These are phyloP conservation scores for Xerus rutilus DNA, from an alignment of 2,797 vertebrate genomes.

Conservation along the genomic window DNA sequence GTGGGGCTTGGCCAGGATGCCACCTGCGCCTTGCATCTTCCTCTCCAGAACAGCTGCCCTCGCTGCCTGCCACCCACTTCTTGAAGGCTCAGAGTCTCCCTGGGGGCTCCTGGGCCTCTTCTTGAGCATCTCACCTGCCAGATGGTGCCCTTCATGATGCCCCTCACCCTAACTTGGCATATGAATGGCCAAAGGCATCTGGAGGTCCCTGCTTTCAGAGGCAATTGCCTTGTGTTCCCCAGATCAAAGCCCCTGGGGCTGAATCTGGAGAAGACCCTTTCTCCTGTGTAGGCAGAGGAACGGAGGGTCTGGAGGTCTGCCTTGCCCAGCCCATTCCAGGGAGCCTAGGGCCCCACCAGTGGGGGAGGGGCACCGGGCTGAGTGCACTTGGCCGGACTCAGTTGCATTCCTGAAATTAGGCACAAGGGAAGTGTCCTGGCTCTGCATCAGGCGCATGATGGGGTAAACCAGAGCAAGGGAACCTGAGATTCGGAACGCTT, in stretches of 20 bases:
- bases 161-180: too few relatives aligned
- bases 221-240: not conserved
- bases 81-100: not conserved
- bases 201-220: not conserved
- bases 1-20: not conserved
- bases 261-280: not conserved
- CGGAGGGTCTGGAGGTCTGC: not conserved
- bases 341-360: not conserved
- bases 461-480: not conserved
- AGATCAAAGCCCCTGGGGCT: not conserved
- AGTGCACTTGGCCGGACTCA: not conserved
- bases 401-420: not conserved
- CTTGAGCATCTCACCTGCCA: not conserved
- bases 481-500: not conserved
- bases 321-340: not conserved
- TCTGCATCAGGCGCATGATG: not conserved
- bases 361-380: not conserved
- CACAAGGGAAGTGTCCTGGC: too few relatives aligned
- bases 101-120: not conserved
- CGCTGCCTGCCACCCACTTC: not conserved
- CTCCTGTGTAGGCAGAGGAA: not conserved
- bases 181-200: too few relatives aligned
- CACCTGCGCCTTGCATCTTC: not conserved
- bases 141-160: not conserved
- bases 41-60: not conserved